Conservation (phyloP, 2,888 invertebrate species). For the Luffia ferchaultella region DNA sequence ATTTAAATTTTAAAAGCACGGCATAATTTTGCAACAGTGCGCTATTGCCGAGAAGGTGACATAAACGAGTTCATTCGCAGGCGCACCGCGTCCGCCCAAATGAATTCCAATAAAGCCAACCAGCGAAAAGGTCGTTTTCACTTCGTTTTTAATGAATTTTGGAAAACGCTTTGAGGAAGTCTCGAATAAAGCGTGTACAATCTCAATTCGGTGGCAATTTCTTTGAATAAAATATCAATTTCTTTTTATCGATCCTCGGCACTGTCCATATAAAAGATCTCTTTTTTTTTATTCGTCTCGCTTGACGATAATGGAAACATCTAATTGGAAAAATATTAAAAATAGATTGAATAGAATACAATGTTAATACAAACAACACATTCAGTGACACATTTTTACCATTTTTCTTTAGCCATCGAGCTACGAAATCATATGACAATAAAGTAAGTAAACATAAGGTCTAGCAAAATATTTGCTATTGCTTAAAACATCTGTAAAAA, state of each 20-base stretch:
- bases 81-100: slow-evolving; percentile 33
- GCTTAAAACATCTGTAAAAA: no score
- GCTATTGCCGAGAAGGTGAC: background rate
- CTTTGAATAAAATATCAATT: background rate
- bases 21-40: background rate
- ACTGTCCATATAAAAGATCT: no score
- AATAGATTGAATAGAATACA: no score
- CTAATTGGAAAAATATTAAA: no score
- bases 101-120: slow-evolving; percentile 56
- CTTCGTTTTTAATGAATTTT: background rate
- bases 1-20: background rate
- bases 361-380: no score
- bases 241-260: background rate
- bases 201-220: background rate
- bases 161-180: background rate
- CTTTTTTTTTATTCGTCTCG: no score
- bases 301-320: no score
- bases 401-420: no score
- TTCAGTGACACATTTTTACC: no score
- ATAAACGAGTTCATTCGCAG: slow-evolving; percentile 30
- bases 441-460: no score
- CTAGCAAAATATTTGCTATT: no score
- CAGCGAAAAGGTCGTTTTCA: background rate
- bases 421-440: no score
- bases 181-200: background rate